Percentiles rank a stretch among this genome's conserved stretches.
Evolutionary conservation across 2,113 vertebrate genomes (phyloP).

Genomic region (Echinops telfairi): DNA sequence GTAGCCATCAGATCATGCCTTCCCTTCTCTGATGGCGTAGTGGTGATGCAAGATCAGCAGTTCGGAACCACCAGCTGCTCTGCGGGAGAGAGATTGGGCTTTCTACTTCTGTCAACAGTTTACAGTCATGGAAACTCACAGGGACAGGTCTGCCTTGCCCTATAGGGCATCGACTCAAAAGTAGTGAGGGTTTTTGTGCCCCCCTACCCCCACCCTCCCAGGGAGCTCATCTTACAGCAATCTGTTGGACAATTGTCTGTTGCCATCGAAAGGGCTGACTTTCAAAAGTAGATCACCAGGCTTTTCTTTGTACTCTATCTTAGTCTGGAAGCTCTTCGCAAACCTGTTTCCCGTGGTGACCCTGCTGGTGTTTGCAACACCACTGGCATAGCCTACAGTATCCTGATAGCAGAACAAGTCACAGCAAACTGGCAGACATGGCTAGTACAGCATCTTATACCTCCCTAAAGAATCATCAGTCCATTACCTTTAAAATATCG

Average conservation of each 20-base stretch:
- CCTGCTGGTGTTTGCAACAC: background rate
- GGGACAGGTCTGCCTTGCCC: no score
- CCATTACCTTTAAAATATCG: constrained; percentile 30
- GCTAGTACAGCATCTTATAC: no score
- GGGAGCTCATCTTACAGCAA: background rate
- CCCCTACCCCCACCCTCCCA: no score
- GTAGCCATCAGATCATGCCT: background rate
- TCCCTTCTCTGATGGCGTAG: no score
- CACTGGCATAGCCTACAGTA: background rate
- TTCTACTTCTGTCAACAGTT: no score
- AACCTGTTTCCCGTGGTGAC: background rate
- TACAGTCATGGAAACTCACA: no score
- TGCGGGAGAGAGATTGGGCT: no score
- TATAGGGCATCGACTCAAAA: no score
- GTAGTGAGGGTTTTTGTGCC: no score
- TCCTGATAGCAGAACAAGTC: background rate
- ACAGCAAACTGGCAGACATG: background rate
- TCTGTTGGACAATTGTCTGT: background rate
- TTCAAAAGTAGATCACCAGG: background rate
- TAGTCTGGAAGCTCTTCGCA: background rate
- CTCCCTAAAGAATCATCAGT: background rate
- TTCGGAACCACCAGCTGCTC: no score
- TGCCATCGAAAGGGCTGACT: background rate
- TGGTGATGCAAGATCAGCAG: no score
- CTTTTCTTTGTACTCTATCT: background rate